Evolutionary conservation across 2,797 vertebrate genomes (phyloP).

Genomic region (Amblyopsis hoosieri): DNA sequence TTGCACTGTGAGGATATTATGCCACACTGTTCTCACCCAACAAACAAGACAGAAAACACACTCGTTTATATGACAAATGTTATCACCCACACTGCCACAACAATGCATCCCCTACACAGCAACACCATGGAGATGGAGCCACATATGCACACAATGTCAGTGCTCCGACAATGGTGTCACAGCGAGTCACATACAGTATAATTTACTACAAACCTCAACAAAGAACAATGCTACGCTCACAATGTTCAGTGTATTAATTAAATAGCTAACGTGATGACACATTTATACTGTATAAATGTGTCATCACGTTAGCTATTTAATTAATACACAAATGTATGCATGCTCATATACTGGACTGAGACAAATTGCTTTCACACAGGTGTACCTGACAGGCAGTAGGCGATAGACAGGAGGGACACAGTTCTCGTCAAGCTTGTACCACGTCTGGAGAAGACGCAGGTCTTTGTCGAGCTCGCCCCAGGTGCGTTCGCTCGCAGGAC

Average conservation of each 20-base stretch:
- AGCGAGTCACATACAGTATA: neutral
- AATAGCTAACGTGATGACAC: neutral
- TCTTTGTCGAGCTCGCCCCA: conserved; percentile 58
- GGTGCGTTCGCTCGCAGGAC: conserved; percentile 22
- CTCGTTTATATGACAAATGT: conserved; percentile 10
- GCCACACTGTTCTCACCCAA: too few species aligned
- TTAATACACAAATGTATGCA: too few species aligned
- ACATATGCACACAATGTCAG: conserved; percentile 1
- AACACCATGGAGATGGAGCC: conserved; percentile 43
- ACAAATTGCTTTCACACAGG: neutral
- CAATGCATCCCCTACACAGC: conserved; percentile 13
- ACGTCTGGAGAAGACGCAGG: conserved; percentile 58
- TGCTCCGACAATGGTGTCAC: neutral
- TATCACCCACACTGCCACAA: conserved; percentile 17
- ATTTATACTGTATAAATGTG: too few species aligned
- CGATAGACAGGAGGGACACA: conserved; percentile 62
- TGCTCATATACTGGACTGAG: too few species aligned
- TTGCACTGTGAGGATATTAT: neutral
- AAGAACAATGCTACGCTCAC: neutral
- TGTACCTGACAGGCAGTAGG: conserved; percentile 65
- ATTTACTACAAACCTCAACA: too few species aligned
- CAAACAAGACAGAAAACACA: neutral
- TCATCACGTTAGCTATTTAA: too few species aligned
- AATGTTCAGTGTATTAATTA: neutral
- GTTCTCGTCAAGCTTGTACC: conserved; percentile 71